Evolutionary conservation across 2,113 vertebrate genomes (phyloP), one percentile per base, ranked within the genome.

Genomic region (Nothocercus nigrocapillus): DNA sequence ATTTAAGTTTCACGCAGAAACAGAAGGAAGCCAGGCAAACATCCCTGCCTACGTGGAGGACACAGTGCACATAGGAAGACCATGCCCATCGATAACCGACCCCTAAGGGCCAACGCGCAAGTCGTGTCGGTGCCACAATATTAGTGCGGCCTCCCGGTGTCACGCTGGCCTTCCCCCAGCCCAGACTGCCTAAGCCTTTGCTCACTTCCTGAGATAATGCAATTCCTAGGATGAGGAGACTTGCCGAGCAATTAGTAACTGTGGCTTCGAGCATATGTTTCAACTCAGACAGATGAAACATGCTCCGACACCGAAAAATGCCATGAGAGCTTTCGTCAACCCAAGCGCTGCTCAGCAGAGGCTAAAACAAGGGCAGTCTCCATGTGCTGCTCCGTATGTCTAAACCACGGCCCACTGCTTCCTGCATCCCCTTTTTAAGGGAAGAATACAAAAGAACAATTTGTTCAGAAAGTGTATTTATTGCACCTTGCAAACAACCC

Each of bases 341-440:
- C 22, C 21, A 4, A 89, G 75, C 3, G 1, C 25, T 0, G 80
- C 86, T 73, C 9, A 0, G 58, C 69, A 61, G 54, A 32, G 79
- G 30, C 85, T 81, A 36, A 61, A 56, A 95, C 95, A 90, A 86
- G 19, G 72, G 68, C 7, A 93, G 36, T 1, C 88, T 56, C 82
- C 88, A 54, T 54, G 79, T 75, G 93, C 92, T 92, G 90, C 85
- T 91, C 88, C 87, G 77, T 69, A 76, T 4, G 51, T 20, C 75
- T 17, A 40, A 89, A 85, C 54, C 89, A 38, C 82, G 73, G 84
- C n/a, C 34, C n/a, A 0, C 38, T 45, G 62, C 44, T 64, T 10
- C 1, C 36, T 4, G 2, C 2, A 1, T 63, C 20, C 73, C 58
- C 44, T 90, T 85, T 53, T 20, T 1, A 73, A 56, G 85, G 30